Conservation (phyloP, 2,797 vertebrate species). For the Megalops cyprinoides region DNA sequence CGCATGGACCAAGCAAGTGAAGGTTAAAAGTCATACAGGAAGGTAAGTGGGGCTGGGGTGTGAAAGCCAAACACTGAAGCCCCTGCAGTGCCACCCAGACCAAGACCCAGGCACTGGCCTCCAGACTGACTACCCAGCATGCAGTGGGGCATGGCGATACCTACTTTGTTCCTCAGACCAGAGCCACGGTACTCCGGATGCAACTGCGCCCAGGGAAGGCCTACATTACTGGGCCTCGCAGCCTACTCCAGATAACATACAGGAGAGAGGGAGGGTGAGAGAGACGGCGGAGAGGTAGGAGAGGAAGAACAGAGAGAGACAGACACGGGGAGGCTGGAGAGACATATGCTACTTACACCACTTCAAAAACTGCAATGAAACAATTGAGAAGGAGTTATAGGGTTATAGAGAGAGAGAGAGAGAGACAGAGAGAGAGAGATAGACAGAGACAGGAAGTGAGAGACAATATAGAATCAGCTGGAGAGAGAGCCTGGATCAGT, state of each 20-base stretch:
- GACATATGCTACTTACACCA: too few relatives aligned
- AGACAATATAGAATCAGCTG: neutral
- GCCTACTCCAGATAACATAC: conserved; percentile 72
- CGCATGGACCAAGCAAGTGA: neutral
- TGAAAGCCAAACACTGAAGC: neutral
- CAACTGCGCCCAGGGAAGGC: conserved; percentile 81
- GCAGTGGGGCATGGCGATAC: conserved; percentile 60
- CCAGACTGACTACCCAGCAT: conserved; percentile 54
- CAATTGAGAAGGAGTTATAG: conserved; percentile 5
- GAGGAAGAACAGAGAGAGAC: neutral
- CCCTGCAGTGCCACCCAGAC: neutral
- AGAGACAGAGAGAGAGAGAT: neutral
- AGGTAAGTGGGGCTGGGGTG: neutral
- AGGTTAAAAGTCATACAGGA: neutral
- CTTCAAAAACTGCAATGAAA: neutral
- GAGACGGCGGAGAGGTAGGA: neutral
- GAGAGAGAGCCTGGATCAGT: too few relatives aligned
- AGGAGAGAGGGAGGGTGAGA: conserved; percentile 47
- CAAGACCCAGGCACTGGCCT: conserved; percentile 35
- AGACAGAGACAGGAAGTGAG: neutral
- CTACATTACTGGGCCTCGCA: conserved; percentile 62
- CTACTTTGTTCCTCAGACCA: conserved; percentile 81
- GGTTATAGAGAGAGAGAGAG: neutral
- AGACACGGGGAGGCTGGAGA: neutral
- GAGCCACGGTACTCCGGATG: conserved; percentile 82